Percentiles rank a stretch among this genome's conserved stretches.
These are phyloP conservation scores for Anastrepha obliqua DNA, from an alignment of 1,140 invertebrate species.

Conservation along the genomic window DNA sequence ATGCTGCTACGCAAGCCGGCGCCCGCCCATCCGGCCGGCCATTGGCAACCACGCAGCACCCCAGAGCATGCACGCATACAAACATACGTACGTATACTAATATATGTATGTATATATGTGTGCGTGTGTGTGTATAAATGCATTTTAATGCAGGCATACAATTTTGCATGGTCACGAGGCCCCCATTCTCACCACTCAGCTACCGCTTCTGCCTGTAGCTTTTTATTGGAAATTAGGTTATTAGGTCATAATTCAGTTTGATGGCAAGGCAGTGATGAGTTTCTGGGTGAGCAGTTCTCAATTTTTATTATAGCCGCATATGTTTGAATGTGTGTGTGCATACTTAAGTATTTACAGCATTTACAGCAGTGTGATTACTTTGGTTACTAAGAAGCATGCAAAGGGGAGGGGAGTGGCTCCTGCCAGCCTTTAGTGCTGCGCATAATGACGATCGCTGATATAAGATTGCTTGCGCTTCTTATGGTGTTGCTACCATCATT, in stretches of 20 bases:
- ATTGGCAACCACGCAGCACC: neutral
- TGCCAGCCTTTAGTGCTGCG: too few relatives aligned
- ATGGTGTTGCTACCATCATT: neutral
- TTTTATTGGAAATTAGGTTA: constrained; percentile 44
- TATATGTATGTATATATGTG: neutral
- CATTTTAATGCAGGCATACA: neutral
- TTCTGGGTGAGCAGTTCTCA: neutral
- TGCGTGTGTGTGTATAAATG: neutral
- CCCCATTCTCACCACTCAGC: neutral
- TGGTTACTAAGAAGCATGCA: too few relatives aligned
- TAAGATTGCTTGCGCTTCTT: neutral
- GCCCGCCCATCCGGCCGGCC: neutral
- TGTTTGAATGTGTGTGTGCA: neutral
- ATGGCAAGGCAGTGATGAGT: neutral
- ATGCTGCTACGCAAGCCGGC: neutral
- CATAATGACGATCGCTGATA: neutral
- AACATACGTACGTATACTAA: neutral
- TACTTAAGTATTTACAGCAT: neutral
- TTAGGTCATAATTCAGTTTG: constrained; percentile 26
- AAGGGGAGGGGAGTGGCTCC: too few relatives aligned
- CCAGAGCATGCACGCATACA: neutral
- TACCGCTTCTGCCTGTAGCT: neutral
- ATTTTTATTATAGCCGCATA: neutral
- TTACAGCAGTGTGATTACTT: too few relatives aligned
- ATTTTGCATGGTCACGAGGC: neutral